Percentiles rank a stretch among this genome's conserved stretches.
phyloP scores from a whole-genome alignment of 2,113 vertebrate genomes.

The Oncorhynchus tshawytscha region DNA sequence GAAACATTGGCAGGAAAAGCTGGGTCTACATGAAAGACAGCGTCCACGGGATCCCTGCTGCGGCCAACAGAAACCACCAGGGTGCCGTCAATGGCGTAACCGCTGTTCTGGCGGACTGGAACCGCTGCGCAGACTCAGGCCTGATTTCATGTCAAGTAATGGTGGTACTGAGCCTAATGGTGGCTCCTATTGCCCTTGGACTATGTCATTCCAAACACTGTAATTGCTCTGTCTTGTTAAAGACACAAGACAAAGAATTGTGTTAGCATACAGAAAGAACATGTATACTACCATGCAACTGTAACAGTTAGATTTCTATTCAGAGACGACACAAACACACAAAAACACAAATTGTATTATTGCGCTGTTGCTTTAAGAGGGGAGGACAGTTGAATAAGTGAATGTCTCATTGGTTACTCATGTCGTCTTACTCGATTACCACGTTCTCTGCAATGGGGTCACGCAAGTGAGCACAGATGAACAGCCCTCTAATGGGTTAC shows the following conservation, averaged over 20 bases:
- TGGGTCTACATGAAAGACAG: constrained; percentile 8
- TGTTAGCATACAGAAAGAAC: neutral
- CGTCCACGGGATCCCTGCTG: neutral
- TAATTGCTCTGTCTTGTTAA: neutral
- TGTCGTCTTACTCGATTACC: neutral
- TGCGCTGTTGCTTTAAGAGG: neutral
- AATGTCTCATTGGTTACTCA: neutral
- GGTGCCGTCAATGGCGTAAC: neutral
- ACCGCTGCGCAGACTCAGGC: neutral
- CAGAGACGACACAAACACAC: constrained; percentile 19
- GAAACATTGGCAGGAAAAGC: constrained; percentile 6
- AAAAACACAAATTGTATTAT: constrained; percentile 6
- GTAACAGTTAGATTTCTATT: neutral
- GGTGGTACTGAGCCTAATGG: too few species aligned
- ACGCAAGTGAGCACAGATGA: constrained; percentile 13
- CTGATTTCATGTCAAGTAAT: too few species aligned
- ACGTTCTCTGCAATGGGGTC: constrained; percentile 5
- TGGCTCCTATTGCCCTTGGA: too few species aligned
- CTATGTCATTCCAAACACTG: neutral
- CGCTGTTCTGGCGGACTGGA: neutral
- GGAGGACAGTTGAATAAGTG: neutral
- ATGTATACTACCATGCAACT: constrained; percentile 3
- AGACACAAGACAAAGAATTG: neutral
- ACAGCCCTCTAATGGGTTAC: neutral
- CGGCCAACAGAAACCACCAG: neutral